phyloP scores from a whole-genome alignment of 1,140 invertebrate genomes.

The Leptinotarsa defecta region DNA sequence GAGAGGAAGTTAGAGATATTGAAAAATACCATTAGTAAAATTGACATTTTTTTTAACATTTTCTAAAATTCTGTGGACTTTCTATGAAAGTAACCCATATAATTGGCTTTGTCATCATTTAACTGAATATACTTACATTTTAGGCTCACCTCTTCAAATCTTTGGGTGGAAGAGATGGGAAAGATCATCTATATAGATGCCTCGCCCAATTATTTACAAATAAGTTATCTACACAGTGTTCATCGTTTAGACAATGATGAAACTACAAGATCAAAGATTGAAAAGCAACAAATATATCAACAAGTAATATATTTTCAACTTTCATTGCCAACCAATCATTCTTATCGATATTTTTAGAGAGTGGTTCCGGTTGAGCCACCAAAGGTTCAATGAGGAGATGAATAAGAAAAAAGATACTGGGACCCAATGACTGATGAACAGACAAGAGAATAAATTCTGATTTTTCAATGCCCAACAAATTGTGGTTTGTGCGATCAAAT shows the following conservation, averaged over 20 bases:
- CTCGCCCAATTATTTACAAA: not conserved
- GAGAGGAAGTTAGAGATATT: too few relatives aligned
- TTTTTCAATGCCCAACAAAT: not conserved
- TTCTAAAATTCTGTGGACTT: too few relatives aligned
- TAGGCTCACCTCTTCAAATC: not conserved
- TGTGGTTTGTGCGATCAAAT: not conserved
- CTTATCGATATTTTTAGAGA: conserved; percentile 1
- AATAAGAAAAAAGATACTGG: not conserved
- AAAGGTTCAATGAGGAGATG: not conserved
- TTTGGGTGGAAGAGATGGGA: not conserved
- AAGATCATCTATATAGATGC: not conserved
- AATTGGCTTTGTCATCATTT: too few relatives aligned
- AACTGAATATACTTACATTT: not conserved
- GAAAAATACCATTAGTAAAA: too few relatives aligned
- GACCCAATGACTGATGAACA: not conserved
- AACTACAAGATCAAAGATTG: not conserved
- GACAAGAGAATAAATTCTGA: not conserved
- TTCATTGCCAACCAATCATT: conserved; percentile 10
- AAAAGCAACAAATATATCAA: not conserved
- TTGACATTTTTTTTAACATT: too few relatives aligned
- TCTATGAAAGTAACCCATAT: too few relatives aligned
- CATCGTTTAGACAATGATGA: not conserved
- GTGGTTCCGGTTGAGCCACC: not conserved
- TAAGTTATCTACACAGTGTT: not conserved
- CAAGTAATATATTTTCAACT: conserved; percentile 10